Percentiles rank a stretch among this genome's conserved stretches.
Conservation (phyloP, 2,888 invertebrate species). For the Plemyria rubiginata region DNA sequence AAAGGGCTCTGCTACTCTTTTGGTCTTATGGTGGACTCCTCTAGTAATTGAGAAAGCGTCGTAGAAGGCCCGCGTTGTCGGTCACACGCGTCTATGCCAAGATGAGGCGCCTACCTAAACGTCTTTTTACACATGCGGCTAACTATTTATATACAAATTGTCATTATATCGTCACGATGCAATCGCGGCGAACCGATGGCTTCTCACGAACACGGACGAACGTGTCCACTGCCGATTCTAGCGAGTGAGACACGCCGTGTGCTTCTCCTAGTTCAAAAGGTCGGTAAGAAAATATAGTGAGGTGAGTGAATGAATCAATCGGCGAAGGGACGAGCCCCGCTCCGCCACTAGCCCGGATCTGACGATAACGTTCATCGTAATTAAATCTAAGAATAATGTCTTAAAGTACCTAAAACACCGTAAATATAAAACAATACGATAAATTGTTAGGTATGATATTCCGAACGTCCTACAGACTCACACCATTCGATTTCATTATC, state of each 20-base stretch:
- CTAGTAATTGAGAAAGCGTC: conserved; percentile 35
- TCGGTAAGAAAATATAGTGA: conserved; percentile 84
- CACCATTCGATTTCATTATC: conserved; percentile 84
- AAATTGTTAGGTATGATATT: conserved; percentile 84
- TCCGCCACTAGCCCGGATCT: conserved; percentile 75
- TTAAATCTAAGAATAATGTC: conserved; percentile 85
- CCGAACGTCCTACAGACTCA: conserved; percentile 83
- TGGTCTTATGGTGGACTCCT: conserved; percentile 19
- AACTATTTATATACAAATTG: conserved; percentile 82
- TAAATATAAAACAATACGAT: conserved; percentile 85
- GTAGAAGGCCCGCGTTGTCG: conserved; percentile 44
- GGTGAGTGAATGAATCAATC: conserved; percentile 80
- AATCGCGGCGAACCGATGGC: conserved; percentile 83
- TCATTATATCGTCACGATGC: conserved; percentile 75
- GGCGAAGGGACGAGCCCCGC: conserved; percentile 63
- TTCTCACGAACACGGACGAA: conserved; percentile 80
- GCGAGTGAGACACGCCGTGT: conserved; percentile 78
- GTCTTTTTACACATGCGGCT: conserved; percentile 81
- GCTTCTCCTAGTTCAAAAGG: conserved; percentile 81
- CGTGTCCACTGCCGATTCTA: conserved; percentile 76
- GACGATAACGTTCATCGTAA: conserved; percentile 83
- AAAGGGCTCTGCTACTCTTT: too few relatives aligned
- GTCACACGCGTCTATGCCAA: conserved; percentile 57
- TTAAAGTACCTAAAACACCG: conserved; percentile 84
- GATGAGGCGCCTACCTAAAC: conserved; percentile 63